phyloP scores from a whole-genome alignment of 2,113 vertebrate species.

The Chaetorhynchus papuensis region DNA sequence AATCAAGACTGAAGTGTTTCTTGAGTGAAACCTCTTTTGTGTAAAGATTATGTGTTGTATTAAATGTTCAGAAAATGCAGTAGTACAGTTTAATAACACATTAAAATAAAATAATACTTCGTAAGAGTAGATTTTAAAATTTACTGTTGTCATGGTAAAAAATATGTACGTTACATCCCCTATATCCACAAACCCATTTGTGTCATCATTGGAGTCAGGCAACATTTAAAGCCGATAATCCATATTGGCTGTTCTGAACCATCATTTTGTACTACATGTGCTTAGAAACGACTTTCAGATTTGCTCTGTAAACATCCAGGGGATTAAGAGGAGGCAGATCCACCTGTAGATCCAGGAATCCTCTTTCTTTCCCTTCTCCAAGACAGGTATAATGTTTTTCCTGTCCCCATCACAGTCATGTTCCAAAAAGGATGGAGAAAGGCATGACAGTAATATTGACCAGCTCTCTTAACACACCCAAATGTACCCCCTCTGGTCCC shows the following conservation, averaged over 20 bases:
- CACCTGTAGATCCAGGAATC: background rate
- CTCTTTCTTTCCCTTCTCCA: background rate
- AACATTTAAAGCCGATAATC: background rate
- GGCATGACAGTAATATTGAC: fast-evolving
- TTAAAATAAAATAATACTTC: background rate
- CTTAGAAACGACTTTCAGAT: background rate
- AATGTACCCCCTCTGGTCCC: background rate
- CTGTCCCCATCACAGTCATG: fast-evolving
- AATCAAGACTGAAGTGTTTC: background rate
- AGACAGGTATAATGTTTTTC: background rate
- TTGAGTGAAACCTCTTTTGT: background rate
- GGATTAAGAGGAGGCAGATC: background rate
- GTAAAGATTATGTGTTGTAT: background rate
- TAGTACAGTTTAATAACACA: background rate
- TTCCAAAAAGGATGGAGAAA: background rate
- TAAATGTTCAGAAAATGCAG: background rate
- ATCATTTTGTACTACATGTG: background rate
- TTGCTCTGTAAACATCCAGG: background rate
- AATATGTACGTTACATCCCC: background rate
- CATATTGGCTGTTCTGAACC: background rate
- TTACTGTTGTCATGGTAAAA: background rate
- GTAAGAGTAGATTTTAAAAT: background rate
- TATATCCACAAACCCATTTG: background rate
- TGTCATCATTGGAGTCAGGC: background rate
- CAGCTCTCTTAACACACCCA: background rate